Evolutionary conservation across 2,797 vertebrate genomes (phyloP), one percentile per base, ranked within the genome.

Genomic region (Cyprinella venusta): DNA sequence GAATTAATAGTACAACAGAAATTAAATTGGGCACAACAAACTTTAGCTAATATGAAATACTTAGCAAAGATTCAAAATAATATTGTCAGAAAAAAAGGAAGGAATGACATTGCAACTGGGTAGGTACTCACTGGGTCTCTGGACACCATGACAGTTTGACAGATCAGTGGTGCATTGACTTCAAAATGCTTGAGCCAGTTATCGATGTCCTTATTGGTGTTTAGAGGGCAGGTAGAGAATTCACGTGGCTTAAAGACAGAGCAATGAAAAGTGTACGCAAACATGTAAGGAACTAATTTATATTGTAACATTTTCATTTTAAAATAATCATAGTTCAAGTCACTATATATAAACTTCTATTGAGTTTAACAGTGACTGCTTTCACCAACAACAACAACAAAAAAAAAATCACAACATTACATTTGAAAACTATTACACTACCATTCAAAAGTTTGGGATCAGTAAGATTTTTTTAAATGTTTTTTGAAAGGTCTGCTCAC

Each of bases 61-160:
- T 67, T 40, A 68, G 30, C 7, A 33, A 33, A 65, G 24, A 52
- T 45, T 6, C 6, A 61, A 24, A 63, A 45, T 76, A 76, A 61
- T 26, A 21, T 24, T 52, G 7, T 79, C 45, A 67, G 63, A 38
- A 30, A 24, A 24, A 59, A 24, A 54, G 30, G 7, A 33, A 38
- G 65, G 40, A 45, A 56, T 13, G 5, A 36, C 13, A 54, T 8
- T 5, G 4, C 19, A 2, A 61, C 0, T 77, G 42, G 56, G 54
- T 21, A 36, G 84, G 81, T 77, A 96, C 98, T 97, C 89, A 99
- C 98, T 0, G 97, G 97, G 89, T 99, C 98, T 92, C 90, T 96
- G 91, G 98, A 99, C 50, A 99, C 96, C 64, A 99, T 95, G 85
- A 99, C 97, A 16, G 97, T 95, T 89, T 98, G 97, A 90, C 97